phyloP scores from a whole-genome alignment of 2,797 vertebrate genomes.

The Hephaestus fuliginosus region DNA sequence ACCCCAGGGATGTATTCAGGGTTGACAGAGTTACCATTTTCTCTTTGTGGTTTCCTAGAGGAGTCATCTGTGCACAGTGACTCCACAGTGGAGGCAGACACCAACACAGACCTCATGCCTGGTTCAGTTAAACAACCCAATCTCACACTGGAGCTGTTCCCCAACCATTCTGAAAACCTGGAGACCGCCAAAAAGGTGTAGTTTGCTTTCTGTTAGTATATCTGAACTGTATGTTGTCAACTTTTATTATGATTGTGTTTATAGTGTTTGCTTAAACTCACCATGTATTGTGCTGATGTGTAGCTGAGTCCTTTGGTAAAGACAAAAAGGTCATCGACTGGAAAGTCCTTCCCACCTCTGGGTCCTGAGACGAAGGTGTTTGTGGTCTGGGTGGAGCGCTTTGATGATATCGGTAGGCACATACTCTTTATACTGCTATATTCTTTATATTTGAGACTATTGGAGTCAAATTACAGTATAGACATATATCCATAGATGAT shows the following conservation, averaged over 20 bases:
- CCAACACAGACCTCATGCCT: slow-evolving; percentile 91
- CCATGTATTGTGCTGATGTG: slow-evolving; percentile 19
- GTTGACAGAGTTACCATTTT: slow-evolving; percentile 20
- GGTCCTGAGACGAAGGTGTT: slow-evolving; percentile 97
- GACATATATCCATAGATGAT: not conserved
- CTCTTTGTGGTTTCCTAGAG: slow-evolving; percentile 65
- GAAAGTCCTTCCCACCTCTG: slow-evolving; percentile 91
- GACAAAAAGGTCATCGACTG: slow-evolving; percentile 91
- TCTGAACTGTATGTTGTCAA: not conserved
- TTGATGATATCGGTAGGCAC: slow-evolving; percentile 94
- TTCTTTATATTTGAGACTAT: not conserved
- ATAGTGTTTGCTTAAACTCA: slow-evolving; percentile 4
- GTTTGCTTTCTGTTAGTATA: not conserved
- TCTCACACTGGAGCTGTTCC: slow-evolving; percentile 95
- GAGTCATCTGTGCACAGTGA: slow-evolving; percentile 93
- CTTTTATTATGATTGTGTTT: not conserved
- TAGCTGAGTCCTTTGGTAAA: slow-evolving; percentile 93
- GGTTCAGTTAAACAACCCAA: slow-evolving; percentile 91
- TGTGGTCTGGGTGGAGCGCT: slow-evolving; percentile 96
- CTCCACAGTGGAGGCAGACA: slow-evolving; percentile 92
- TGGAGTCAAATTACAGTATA: not conserved
- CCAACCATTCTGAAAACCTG: slow-evolving; percentile 94
- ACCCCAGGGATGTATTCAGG: not conserved
- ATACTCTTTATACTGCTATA: not conserved
- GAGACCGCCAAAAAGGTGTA: slow-evolving; percentile 92